phyloP scores from a whole-genome alignment of 2,888 invertebrate species.

The Agrochola circellaris region DNA sequence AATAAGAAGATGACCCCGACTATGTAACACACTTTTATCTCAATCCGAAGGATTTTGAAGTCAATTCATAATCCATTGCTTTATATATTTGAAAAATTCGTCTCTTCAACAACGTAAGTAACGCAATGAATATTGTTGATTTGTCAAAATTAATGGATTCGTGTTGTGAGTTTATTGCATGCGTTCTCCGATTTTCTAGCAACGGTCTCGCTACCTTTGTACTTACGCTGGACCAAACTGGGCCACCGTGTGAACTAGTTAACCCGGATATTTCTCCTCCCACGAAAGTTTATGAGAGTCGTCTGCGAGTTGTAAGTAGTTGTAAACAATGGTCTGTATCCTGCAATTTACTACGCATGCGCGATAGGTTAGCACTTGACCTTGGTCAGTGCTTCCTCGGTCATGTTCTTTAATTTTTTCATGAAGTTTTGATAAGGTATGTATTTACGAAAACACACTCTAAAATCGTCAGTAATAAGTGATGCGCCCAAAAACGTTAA shows the following conservation, averaged over 20 bases:
- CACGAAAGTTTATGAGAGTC: slow-evolving; percentile 38
- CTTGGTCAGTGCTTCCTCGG: slow-evolving; percentile 31
- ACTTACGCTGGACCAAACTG: neutral
- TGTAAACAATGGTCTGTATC: slow-evolving; percentile 41
- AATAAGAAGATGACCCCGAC: neutral
- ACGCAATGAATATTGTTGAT: too few relatives aligned
- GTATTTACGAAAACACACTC: neutral
- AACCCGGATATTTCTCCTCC: slow-evolving; percentile 27
- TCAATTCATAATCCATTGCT: neutral
- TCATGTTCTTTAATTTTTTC: neutral
- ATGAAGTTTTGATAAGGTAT: neutral
- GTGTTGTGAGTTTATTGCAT: neutral
- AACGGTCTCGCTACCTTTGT: neutral
- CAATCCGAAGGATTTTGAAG: neutral
- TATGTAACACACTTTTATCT: neutral
- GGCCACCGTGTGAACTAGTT: slow-evolving; percentile 19
- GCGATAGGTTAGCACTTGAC: slow-evolving; percentile 16
- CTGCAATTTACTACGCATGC: slow-evolving; percentile 42
- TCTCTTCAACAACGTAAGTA: neutral
- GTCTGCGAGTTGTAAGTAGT: slow-evolving; percentile 24
- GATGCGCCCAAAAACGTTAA: neutral
- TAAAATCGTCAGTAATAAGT: neutral
- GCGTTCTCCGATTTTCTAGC: neutral
- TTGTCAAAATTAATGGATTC: neutral
- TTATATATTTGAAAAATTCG: neutral